These are phyloP conservation scores for Bergia sp. DNA, from an alignment of 92 coral and sea anemone genomes.

Conservation along the genomic window DNA sequence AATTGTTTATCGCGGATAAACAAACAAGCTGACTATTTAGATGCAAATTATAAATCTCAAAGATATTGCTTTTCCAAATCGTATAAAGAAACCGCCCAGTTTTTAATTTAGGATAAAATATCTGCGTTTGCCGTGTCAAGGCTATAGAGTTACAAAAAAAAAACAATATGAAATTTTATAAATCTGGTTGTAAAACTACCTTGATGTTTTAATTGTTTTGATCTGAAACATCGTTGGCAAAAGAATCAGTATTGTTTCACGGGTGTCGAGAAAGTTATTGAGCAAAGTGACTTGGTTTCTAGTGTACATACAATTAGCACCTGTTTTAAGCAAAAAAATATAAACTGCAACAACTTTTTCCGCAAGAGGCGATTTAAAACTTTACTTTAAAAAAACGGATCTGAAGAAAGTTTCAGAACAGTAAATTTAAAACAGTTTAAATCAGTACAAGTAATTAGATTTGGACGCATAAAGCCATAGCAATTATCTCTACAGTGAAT, in stretches of 20 bases:
- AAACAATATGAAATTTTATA: not conserved
- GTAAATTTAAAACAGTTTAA: too few relatives aligned
- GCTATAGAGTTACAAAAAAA: too few relatives aligned
- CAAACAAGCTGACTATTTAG: too few relatives aligned
- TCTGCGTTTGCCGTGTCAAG: too few relatives aligned
- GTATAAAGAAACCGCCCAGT: not conserved
- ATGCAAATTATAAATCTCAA: too few relatives aligned
- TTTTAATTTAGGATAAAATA: too few relatives aligned
- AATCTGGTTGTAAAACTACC: not conserved
- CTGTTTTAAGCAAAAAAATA: not conserved
- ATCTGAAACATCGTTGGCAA: not conserved
- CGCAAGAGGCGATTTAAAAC: not conserved
- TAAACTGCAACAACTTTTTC: not conserved
- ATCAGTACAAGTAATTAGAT: too few relatives aligned
- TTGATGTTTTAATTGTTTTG: too few relatives aligned
- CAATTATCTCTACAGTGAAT: not conserved
- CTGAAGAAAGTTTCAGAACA: not conserved
- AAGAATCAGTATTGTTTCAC: not conserved
- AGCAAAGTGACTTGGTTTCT: not conserved
- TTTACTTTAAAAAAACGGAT: not conserved
- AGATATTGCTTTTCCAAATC: not conserved
- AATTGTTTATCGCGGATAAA: not conserved
- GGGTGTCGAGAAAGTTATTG: not conserved
- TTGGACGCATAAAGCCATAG: not conserved
- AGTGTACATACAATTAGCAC: not conserved